These are phyloP conservation scores for Catostomus latipinnis DNA, from an alignment of 2,797 vertebrate species.

Conservation along the genomic window DNA sequence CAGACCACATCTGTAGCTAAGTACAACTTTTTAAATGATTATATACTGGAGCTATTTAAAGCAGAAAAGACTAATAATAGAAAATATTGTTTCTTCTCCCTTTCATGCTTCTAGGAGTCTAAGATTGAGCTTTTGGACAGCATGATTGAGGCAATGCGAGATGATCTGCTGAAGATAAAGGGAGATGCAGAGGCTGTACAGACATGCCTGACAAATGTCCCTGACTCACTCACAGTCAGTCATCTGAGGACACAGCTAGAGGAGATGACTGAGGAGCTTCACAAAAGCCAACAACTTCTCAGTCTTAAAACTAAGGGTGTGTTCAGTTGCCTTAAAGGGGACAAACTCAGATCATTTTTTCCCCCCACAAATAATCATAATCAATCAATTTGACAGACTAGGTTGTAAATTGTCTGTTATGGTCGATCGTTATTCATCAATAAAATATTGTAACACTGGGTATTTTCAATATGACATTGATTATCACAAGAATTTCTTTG, in stretches of 20 bases:
- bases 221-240: constrained; percentile 69
- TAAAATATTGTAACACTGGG: too few relatives aligned
- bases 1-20: neutral
- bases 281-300: constrained; percentile 73
- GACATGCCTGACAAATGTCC: constrained; percentile 73
- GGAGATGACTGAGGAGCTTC: constrained; percentile 73
- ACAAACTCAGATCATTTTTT: too few relatives aligned
- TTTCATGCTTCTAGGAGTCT: constrained; percentile 58
- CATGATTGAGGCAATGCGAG: constrained; percentile 80
- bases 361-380: neutral
- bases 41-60: neutral
- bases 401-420: too few relatives aligned
- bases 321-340: neutral
- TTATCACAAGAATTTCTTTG: too few relatives aligned
- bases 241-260: constrained; percentile 74
- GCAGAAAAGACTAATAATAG: neutral
- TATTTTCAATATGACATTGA: too few relatives aligned
- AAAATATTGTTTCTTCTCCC: neutral
- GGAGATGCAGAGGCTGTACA: constrained; percentile 81
- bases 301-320: constrained; percentile 69
- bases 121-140: constrained; percentile 67
- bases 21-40: neutral
- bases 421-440: too few relatives aligned
- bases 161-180: constrained; percentile 84
- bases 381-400: too few relatives aligned